A percentile compares a stretch with the other conserved stretches of the same genome.
Conservation (phyloP, 2,797 vertebrate genomes). For the Xenopus petersii region DNA sequence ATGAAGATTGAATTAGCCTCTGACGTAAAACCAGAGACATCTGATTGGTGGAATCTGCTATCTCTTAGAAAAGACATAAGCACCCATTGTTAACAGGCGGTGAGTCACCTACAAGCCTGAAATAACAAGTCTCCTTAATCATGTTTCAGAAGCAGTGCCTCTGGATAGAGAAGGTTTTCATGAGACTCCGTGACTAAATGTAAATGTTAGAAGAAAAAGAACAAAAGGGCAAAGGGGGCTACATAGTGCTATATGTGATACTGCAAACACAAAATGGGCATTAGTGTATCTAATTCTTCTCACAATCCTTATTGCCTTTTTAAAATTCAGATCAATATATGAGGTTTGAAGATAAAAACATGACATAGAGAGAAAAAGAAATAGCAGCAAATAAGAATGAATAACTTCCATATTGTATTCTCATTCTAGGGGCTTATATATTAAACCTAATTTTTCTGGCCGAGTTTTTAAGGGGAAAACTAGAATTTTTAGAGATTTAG, state of each 20-base stretch:
- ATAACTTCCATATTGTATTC: too few species aligned
- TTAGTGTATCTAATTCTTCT: too few species aligned
- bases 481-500: too few species aligned
- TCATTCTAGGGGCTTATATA: too few species aligned
- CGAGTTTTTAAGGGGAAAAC: too few species aligned
- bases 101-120: constrained; percentile 14
- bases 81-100: constrained; percentile 3
- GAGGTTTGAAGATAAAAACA: too few species aligned
- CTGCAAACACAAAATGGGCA: too few species aligned
- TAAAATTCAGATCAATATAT: too few species aligned
- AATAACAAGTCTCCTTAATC: constrained; percentile 10
- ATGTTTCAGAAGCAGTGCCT: background rate
- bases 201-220: background rate
- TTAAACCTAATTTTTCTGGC: too few species aligned
- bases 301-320: too few species aligned
- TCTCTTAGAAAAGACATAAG: constrained; percentile 18
- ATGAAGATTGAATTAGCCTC: constrained; percentile 17
- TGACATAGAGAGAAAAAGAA: too few species aligned
- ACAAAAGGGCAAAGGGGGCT: background rate
- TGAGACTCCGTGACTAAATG: background rate
- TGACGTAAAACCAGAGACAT: constrained; percentile 10
- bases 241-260: background rate
- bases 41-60: constrained; percentile 16
- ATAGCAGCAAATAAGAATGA: too few species aligned
- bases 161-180: background rate